Evolutionary conservation across 2,113 vertebrate genomes (phyloP), one percentile per base, ranked within the genome.

Genomic region (Chionis minor): DNA sequence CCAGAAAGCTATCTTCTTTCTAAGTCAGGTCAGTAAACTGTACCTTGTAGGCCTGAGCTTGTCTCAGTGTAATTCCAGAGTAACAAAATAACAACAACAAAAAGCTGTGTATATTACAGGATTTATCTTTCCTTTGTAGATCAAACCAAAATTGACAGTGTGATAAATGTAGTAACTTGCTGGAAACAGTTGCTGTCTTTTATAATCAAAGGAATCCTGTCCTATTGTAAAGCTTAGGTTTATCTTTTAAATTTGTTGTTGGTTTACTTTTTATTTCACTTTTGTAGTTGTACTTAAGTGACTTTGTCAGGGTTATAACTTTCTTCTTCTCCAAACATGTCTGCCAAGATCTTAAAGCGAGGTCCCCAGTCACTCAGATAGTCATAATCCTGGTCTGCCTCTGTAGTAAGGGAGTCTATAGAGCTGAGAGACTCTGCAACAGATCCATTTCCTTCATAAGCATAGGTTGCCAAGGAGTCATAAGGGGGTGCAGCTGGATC

Each of bases 361-460:
- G 99, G 99, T 62, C 99, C 99, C 99, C 99, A 99, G 82, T 99
- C 99, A 52, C 96, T 98, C 96, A 99, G 98, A 94, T 99, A 99
- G 96, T 99, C 99, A 21, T 99, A 99, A 98, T 99, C 99, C 97
- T 99, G 99, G 90, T 99, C 99, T 1, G 94, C 96, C 23, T 99
- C 99, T 4, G 97, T 97, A 24, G 97, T 97, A 83, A 98, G 84
- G 9, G 99, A 99, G 88, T 99, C 99, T 96, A 99, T 99, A 32
- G 99, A 99, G 96, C 99, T 99, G 56, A 99, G 99, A 28, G 99
- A 99, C 90, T 99, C 99, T 3, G 99, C 99, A 47, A 98, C 97
- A 1, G 99, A 99, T 54, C 99, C 99, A 2, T 98, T 98, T 32
- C 99, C 99, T 97, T 99, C 99, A 26, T 99, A 99, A 44, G 99